A percentile compares a stretch with the other conserved stretches of the same genome.
Conservation (phyloP, 1,140 invertebrate species). For the Drosophila ambigua region DNA sequence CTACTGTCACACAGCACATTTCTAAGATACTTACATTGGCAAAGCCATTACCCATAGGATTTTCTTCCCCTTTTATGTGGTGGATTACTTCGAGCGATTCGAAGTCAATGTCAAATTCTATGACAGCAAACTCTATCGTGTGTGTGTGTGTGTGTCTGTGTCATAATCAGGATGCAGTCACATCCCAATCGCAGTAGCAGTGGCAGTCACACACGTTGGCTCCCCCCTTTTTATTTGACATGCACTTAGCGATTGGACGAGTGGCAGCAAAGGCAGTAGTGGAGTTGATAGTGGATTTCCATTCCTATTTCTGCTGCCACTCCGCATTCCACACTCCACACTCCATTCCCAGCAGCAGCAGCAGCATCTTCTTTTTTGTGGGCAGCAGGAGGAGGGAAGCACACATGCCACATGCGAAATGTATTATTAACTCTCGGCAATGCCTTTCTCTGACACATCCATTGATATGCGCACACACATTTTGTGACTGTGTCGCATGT, state of each 20-base stretch:
- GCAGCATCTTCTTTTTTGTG: neutral
- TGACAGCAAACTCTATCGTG: slow-evolving; percentile 8
- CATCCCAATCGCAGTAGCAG: too few species aligned
- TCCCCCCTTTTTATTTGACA: slow-evolving; percentile 43
- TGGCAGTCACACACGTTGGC: slow-evolving; percentile 23
- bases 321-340: too few species aligned
- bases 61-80: too few species aligned
- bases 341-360: neutral
- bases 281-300: slow-evolving; percentile 45
- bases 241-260: slow-evolving; percentile 49
- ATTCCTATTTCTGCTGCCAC: too few species aligned
- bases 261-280: slow-evolving; percentile 8
- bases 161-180: slow-evolving; percentile 49
- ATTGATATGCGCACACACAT: slow-evolving; percentile 58
- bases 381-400: neutral
- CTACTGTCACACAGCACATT: too few species aligned
- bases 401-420: slow-evolving; percentile 17
- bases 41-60: too few species aligned
- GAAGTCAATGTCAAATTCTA: slow-evolving; percentile 2
- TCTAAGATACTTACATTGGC: too few species aligned
- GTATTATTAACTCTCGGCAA: slow-evolving; percentile 68
- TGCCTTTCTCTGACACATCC: slow-evolving; percentile 60
- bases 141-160: slow-evolving; percentile 32
- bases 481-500: slow-evolving; percentile 64
- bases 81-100: too few species aligned